Percentiles rank a stretch among this genome's conserved stretches.
Conservation (phyloP, 2,113 vertebrate species). For the Ctenomys sociabilis region DNA sequence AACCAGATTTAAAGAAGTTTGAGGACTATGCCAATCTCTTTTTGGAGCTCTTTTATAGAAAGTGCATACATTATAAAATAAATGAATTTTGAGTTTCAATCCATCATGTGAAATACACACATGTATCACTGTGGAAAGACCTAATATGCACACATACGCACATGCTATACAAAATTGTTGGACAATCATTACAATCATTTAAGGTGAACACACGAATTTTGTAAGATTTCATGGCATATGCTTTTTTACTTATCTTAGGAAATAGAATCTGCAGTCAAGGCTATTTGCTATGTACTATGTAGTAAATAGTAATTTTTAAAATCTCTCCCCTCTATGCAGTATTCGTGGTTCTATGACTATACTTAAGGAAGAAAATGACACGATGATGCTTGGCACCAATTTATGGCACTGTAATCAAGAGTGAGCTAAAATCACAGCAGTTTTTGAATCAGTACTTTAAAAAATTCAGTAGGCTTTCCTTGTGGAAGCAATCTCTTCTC, state of each 20-base stretch:
- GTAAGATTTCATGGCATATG: background rate
- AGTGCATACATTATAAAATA: background rate
- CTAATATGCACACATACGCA: background rate
- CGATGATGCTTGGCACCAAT: conserved; percentile 77
- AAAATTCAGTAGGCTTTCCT: conserved; percentile 72
- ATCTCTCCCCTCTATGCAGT: conserved; percentile 52
- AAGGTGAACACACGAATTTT: background rate
- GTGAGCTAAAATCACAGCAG: conserved; percentile 82
- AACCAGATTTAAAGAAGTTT: background rate
- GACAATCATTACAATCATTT: background rate
- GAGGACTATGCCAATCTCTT: background rate
- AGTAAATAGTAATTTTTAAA: conserved; percentile 61
- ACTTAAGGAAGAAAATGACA: conserved; percentile 79
- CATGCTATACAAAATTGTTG: background rate
- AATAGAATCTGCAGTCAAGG: conserved; percentile 45
- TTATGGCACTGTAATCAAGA: conserved; percentile 80
- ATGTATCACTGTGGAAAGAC: background rate
- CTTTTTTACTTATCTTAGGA: conserved; percentile 33
- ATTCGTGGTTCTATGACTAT: conserved; percentile 74
- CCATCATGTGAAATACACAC: background rate
- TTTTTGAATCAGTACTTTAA: conserved; percentile 83
- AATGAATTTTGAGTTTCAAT: background rate
- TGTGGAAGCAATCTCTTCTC: conserved; percentile 73
- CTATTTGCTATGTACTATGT: conserved; percentile 47
- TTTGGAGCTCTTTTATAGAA: background rate